Evolutionary conservation across 2,888 invertebrate species (phyloP).

Genomic region (Acanthococcus lagerstroemiae): DNA sequence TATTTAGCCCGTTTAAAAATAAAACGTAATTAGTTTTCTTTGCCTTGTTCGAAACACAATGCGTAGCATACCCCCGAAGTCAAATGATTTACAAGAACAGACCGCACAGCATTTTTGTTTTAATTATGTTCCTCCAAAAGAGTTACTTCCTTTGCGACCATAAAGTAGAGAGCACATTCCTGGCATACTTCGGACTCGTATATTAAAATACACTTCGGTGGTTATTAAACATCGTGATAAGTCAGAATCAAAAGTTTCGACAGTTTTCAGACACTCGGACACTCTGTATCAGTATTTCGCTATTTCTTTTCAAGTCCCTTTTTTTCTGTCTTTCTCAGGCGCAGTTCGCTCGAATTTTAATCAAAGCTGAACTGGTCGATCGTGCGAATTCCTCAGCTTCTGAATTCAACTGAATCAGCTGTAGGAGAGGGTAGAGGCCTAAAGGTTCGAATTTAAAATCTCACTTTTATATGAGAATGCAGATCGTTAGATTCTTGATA

Average conservation of each 20-base stretch:
- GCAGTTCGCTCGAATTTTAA: no score
- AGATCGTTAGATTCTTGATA: no score
- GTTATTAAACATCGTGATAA: conserved; percentile 27
- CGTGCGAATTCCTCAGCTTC: no score
- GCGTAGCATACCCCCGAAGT: conserved; percentile 22
- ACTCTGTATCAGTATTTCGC: no score
- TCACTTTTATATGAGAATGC: no score
- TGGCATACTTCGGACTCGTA: conserved; percentile 10
- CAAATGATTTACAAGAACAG: conserved; percentile 27
- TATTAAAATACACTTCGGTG: conserved; percentile 17
- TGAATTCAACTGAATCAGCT: no score
- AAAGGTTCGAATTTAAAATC: no score
- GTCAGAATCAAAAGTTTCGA: conserved; percentile 18
- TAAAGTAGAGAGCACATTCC: conserved; percentile 20
- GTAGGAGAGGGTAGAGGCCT: no score
- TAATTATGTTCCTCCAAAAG: conserved; percentile 26
- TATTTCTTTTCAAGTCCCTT: no score
- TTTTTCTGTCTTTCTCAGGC: no score
- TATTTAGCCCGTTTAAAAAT: conserved; percentile 28
- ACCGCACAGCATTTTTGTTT: conserved; percentile 28
- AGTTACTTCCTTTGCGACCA: conserved; percentile 28
- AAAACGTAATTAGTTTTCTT: conserved; percentile 27
- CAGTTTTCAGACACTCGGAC: not conserved
- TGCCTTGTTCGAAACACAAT: conserved; percentile 19
- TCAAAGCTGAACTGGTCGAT: no score